Conservation (phyloP, 2,113 vertebrate genomes). For the Narcine bancroftii region DNA sequence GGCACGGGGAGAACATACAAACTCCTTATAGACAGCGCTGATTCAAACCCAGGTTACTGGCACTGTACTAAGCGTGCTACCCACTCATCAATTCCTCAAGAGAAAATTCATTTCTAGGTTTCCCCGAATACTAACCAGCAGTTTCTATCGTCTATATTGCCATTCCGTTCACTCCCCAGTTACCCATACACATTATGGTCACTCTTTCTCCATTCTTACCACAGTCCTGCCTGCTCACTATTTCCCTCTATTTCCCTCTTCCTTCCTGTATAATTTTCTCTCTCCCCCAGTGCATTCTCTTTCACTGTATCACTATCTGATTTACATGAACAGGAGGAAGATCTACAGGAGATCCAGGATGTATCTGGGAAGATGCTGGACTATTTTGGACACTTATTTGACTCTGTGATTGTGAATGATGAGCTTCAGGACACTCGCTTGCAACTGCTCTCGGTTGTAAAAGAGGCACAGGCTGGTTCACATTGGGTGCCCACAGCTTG, state of each 20-base stretch:
- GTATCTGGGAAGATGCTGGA: slow-evolving; percentile 71
- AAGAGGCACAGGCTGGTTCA: slow-evolving; percentile 73
- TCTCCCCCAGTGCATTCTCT: not conserved
- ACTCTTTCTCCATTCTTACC: not conserved
- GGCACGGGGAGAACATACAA: too few relatives aligned
- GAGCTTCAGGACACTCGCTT: slow-evolving; percentile 67
- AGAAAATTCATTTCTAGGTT: too few relatives aligned
- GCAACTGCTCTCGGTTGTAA: slow-evolving; percentile 64
- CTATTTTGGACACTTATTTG: slow-evolving; percentile 81
- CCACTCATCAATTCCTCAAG: too few relatives aligned
- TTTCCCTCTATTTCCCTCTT: not conserved
- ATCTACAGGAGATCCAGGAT: slow-evolving; percentile 84
- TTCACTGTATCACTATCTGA: not conserved
- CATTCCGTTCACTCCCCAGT: too few relatives aligned
- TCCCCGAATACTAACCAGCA: too few relatives aligned
- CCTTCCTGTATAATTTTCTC: not conserved
- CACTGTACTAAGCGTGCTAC: too few relatives aligned
- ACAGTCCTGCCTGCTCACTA: not conserved
- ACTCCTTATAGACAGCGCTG: too few relatives aligned
- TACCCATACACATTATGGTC: too few relatives aligned
- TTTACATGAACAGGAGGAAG: slow-evolving; percentile 70
- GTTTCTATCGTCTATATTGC: too few relatives aligned
- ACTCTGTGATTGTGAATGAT: slow-evolving; percentile 81
- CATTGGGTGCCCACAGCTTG: slow-evolving; percentile 86
- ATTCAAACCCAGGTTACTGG: too few relatives aligned